Conservation (phyloP, 2,888 invertebrate species). For the Xestoiulus laeticollis region DNA sequence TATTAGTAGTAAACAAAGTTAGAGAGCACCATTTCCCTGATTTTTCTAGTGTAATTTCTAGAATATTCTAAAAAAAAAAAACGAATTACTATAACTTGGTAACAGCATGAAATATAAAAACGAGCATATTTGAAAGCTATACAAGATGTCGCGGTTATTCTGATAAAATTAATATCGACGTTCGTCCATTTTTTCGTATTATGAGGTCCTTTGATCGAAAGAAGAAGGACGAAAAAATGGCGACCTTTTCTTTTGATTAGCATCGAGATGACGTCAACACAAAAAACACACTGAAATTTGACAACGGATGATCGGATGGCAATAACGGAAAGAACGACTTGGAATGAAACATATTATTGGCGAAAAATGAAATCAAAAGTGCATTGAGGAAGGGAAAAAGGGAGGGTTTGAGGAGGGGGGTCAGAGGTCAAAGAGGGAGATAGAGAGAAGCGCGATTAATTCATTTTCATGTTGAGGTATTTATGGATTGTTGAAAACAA, state of each 20-base stretch:
- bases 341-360: conserved; percentile 33
- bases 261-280: conserved; percentile 43
- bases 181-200: background rate
- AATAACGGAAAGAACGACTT: conserved; percentile 35
- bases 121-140: background rate
- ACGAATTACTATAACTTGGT: background rate
- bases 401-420: too few relatives aligned
- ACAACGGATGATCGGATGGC: conserved; percentile 40
- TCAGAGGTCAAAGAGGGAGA: background rate
- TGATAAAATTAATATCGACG: background rate
- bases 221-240: conserved; percentile 16
- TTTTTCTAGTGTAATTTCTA: too few relatives aligned
- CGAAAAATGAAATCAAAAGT: conserved; percentile 36
- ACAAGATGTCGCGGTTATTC: background rate
- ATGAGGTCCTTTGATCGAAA: background rate
- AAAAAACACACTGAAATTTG: conserved; percentile 40
- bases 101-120: background rate
- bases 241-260: conserved; percentile 39
- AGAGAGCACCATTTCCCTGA: too few relatives aligned
- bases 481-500: conserved; percentile 43
- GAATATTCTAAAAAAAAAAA: background rate
- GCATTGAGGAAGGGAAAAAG: background rate
- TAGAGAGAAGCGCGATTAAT: background rate
- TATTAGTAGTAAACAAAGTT: too few relatives aligned
- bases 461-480: conserved; percentile 23